A percentile compares a stretch with the other conserved stretches of the same genome.
Evolutionary conservation across 2,888 invertebrate genomes (phyloP).

Genomic region (Acleris sparsana): DNA sequence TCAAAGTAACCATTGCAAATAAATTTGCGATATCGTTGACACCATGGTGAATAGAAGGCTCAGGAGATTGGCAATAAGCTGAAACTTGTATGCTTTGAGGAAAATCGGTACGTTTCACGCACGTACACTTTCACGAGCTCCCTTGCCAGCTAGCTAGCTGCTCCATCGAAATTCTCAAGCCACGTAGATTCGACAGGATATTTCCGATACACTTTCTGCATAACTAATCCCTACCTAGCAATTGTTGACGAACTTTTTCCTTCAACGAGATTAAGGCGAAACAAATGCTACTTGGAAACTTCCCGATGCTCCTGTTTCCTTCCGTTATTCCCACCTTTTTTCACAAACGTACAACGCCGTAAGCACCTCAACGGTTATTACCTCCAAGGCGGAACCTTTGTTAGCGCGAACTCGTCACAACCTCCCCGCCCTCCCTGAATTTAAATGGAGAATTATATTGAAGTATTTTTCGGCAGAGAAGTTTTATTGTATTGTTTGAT

Average conservation of each 20-base stretch:
- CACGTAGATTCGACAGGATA: constrained; percentile 20
- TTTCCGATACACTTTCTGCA: constrained; percentile 24
- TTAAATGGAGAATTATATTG: constrained; percentile 83
- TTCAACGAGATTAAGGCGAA: constrained; percentile 40
- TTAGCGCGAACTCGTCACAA: constrained; percentile 59
- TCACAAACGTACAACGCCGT: constrained; percentile 60
- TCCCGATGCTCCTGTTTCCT: constrained; percentile 51
- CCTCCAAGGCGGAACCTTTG: constrained; percentile 68
- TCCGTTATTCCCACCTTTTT: constrained; percentile 63
- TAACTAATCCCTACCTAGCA: constrained; percentile 22
- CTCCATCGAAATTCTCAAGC: constrained; percentile 23
- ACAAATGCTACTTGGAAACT: constrained; percentile 63
- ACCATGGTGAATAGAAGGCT: constrained; percentile 4
- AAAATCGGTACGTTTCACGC: constrained; percentile 27
- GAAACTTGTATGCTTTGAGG: constrained; percentile 23
- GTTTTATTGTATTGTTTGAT: constrained; percentile 84
- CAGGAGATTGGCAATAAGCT: constrained; percentile 22
- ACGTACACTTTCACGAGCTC: constrained; percentile 18
- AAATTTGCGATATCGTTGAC: neutral
- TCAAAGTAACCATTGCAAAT: neutral
- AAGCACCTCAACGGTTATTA: constrained; percentile 71
- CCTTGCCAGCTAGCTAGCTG: constrained; percentile 18
- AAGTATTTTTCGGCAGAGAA: constrained; percentile 81
- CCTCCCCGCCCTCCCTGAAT: constrained; percentile 73
- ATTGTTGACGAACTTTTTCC: constrained; percentile 21